These are phyloP conservation scores for Parus major DNA, from an alignment of 2,113 vertebrate genomes.

Conservation along the genomic window DNA sequence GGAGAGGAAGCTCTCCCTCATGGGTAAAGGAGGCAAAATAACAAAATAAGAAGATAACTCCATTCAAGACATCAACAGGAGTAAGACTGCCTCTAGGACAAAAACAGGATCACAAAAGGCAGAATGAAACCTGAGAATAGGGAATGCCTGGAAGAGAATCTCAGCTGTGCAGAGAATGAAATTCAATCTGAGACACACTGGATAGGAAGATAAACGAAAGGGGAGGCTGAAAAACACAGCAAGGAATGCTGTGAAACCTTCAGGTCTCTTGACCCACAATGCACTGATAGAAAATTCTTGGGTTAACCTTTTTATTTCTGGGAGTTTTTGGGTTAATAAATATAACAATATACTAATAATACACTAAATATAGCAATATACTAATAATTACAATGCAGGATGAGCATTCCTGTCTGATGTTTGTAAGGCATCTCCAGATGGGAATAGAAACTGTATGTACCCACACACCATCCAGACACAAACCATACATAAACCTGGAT, in stretches of 20 bases:
- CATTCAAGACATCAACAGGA: not conserved
- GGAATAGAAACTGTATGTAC: fast-evolving
- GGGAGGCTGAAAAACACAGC: not conserved
- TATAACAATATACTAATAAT: not conserved
- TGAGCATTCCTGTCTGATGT: not conserved
- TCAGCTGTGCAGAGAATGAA: not conserved
- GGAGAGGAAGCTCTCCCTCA: not conserved
- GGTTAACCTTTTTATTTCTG: not conserved
- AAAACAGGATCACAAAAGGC: not conserved
- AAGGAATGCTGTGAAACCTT: not conserved
- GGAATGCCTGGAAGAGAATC: not conserved
- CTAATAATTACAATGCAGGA: not conserved
- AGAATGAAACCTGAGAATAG: not conserved
- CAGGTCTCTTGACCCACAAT: not conserved
- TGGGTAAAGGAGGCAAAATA: not conserved
- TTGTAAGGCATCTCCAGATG: not conserved
- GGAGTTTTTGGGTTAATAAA: not conserved
- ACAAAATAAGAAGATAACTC: not conserved
- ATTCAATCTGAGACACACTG: not conserved
- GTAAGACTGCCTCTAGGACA: not conserved
- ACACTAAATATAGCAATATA: not conserved
- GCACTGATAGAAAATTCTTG: not conserved
- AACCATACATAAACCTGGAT: not conserved
- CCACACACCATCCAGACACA: too few relatives aligned
- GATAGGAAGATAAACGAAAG: not conserved